These are phyloP conservation scores for Ochropleura leucogaster DNA, from an alignment of 2,888 invertebrate genomes.

Conservation along the genomic window DNA sequence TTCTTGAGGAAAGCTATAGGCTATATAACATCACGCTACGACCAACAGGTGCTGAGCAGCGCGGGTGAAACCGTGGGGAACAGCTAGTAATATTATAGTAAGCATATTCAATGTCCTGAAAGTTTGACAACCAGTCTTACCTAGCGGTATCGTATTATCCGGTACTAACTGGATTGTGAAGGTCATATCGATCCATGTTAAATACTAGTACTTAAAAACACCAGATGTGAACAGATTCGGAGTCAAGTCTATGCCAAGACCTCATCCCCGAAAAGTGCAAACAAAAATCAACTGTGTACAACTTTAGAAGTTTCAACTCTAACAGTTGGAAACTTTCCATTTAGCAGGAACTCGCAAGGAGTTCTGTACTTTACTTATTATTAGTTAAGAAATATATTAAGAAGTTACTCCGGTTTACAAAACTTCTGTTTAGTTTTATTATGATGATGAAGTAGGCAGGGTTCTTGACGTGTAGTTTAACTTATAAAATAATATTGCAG, in stretches of 20 bases:
- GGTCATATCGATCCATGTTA: too few relatives aligned
- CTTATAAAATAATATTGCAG: too few relatives aligned
- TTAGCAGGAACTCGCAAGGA: constrained; percentile 19
- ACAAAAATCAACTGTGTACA: constrained; percentile 6
- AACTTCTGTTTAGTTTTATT: constrained; percentile 18
- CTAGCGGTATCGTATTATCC: too few relatives aligned
- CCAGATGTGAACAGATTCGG: background rate
- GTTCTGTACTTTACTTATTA: constrained; percentile 37
- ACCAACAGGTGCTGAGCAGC: too few relatives aligned
- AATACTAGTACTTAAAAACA: too few relatives aligned
- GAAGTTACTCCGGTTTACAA: background rate
- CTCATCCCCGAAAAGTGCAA: background rate
- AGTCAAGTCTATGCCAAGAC: background rate
- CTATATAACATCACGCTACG: too few relatives aligned
- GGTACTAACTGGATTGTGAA: too few relatives aligned
- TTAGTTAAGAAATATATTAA: constrained; percentile 14
- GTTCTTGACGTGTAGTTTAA: background rate
- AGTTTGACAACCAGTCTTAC: too few relatives aligned
- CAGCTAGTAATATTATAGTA: too few relatives aligned
- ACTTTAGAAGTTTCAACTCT: constrained; percentile 20
- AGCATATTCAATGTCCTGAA: too few relatives aligned
- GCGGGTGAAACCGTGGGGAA: too few relatives aligned
- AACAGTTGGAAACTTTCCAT: constrained; percentile 33
- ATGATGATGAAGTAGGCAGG: background rate
- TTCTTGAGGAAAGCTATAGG: too few relatives aligned